Evolutionary conservation across 2,888 invertebrate genomes (phyloP).

Genomic region (Drosophila ezoana): DNA sequence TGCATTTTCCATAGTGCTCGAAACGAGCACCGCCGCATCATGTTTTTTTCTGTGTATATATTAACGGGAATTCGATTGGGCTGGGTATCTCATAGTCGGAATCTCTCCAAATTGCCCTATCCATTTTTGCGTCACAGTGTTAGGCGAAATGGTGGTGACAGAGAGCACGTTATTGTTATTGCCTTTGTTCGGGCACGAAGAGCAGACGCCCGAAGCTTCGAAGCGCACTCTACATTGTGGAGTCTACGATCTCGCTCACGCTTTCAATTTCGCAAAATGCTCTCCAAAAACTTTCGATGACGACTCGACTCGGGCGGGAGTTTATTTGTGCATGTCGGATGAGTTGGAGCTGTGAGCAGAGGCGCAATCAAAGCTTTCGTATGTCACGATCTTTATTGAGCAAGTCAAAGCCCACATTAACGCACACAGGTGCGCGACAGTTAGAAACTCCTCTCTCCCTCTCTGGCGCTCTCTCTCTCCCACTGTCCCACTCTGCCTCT

Average conservation of each 20-base stretch:
- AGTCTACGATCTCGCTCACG: constrained; percentile 3
- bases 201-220: constrained; percentile 16
- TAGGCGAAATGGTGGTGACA: constrained; percentile 24
- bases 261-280: constrained; percentile 3
- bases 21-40: too few species aligned
- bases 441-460: constrained; percentile 24
- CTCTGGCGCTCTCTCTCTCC: neutral
- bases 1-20: too few species aligned
- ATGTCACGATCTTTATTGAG: constrained; percentile 21
- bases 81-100: neutral
- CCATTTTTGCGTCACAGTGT: constrained; percentile 27
- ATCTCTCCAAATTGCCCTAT: neutral
- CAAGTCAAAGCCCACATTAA: constrained; percentile 16
- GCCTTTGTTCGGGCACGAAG: constrained; percentile 10
- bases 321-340: constrained; percentile 18
- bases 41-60: too few species aligned
- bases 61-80: too few species aligned
- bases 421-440: constrained; percentile 44
- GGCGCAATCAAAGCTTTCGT: constrained; percentile 25
- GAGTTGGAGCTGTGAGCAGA: constrained; percentile 4
- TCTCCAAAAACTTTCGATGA: constrained; percentile 25
- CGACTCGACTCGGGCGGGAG: constrained; percentile 20
- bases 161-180: constrained; percentile 21
- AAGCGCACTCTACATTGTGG: constrained; percentile 4
- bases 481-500: constrained; percentile 4